A percentile compares a stretch with the other conserved stretches of the same genome.
These are phyloP conservation scores for Dascillus cervinus DNA, from an alignment of 2,888 invertebrate species.

Conservation along the genomic window DNA sequence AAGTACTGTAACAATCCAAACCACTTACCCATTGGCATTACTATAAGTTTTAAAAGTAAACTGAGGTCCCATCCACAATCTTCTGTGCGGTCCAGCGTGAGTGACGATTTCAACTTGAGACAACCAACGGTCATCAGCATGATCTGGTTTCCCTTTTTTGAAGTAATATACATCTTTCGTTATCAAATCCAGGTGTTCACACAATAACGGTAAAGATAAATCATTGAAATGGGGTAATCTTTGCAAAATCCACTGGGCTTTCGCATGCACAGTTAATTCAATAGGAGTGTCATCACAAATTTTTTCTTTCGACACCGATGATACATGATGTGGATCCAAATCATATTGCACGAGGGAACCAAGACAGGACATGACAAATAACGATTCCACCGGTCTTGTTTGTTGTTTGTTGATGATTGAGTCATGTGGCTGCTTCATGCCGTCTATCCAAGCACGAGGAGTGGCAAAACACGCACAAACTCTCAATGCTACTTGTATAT, in stretches of 20 bases:
- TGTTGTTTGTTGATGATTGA: conserved; percentile 33
- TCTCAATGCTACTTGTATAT: conserved; percentile 59
- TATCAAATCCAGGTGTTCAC: conserved; percentile 59
- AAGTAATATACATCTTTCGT: conserved; percentile 30
- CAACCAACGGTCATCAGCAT: conserved; percentile 78
- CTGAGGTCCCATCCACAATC: conserved; percentile 99
- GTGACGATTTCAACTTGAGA: conserved; percentile 97
- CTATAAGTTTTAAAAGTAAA: conserved; percentile 94
- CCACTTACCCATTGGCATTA: conserved; percentile 59
- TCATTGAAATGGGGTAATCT: conserved; percentile 57
- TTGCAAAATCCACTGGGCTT: conserved; percentile 84
- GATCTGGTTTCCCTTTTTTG: conserved; percentile 24
- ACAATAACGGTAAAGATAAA: conserved; percentile 66
- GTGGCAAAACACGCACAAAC: conserved; percentile 76
- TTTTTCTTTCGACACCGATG: conserved; percentile 71
- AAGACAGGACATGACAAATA: conserved; percentile 83
- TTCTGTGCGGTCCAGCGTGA: conserved; percentile 89
- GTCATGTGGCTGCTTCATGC: conserved; percentile 31
- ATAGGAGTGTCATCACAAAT: conserved; percentile 79
- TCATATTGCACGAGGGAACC: conserved; percentile 84
- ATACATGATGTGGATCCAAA: conserved; percentile 66
- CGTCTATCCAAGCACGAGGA: conserved; percentile 61
- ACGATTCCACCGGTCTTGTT: conserved; percentile 65
- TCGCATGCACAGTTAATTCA: conserved; percentile 77
- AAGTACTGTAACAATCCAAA: not conserved